Evolutionary conservation across 2,888 invertebrate species (phyloP).

Genomic region (Macroteleia sp.): DNA sequence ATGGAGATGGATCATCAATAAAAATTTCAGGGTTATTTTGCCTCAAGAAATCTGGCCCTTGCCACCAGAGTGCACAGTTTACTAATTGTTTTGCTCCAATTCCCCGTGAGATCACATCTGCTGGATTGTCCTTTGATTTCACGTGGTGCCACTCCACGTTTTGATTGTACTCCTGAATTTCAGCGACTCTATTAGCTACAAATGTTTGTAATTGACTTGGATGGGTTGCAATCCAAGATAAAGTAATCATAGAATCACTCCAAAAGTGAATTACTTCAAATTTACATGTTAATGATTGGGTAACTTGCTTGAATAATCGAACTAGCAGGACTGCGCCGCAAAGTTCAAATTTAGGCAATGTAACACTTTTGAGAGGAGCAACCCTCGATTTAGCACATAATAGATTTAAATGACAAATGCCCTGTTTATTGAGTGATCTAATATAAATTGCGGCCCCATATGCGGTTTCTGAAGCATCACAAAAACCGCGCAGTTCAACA

Average conservation of each 20-base stretch:
- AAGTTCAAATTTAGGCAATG: neutral
- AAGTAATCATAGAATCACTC: constrained; percentile 65
- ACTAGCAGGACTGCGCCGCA: neutral
- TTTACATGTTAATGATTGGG: neutral
- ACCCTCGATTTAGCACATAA: neutral
- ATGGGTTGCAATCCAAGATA: constrained; percentile 63
- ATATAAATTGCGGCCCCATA: constrained; percentile 3
- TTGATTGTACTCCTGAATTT: neutral
- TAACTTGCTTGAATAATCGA: neutral
- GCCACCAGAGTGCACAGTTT: no score
- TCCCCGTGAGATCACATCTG: neutral
- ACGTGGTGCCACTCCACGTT: neutral
- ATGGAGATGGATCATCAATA: no score
- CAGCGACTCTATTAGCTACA: neutral
- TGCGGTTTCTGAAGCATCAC: constrained; percentile 6
- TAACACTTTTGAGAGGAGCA: neutral
- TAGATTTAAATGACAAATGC: neutral
- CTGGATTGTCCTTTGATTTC: neutral
- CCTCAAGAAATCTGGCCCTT: no score
- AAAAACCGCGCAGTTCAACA: constrained; percentile 64
- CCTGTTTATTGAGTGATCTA: neutral
- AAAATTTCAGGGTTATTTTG: no score
- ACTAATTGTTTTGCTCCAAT: no score
- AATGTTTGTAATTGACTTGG: constrained; percentile 16
- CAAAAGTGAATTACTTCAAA: constrained; percentile 42